Evolutionary conservation across 1,140 invertebrate species (phyloP).

Genomic region (Atta colombica): DNA sequence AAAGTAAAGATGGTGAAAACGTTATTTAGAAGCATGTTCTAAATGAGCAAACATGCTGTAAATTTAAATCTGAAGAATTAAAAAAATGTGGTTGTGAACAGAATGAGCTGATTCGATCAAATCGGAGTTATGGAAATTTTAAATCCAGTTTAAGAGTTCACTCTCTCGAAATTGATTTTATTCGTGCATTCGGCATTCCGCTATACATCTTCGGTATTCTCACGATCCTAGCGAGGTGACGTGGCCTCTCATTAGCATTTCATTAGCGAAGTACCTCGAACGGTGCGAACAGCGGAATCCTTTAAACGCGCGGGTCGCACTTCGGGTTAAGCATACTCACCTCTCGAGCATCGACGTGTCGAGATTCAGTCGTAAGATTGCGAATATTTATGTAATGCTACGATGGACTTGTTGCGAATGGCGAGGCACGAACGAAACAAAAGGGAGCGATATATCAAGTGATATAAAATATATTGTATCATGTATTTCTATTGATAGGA

Average conservation of each 20-base stretch:
- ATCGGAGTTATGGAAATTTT: constrained; percentile 17
- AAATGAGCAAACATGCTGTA: background rate
- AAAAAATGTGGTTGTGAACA: background rate
- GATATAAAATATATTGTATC: constrained; percentile 15
- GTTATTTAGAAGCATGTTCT: background rate
- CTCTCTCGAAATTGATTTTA: background rate
- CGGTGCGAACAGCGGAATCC: constrained; percentile 61
- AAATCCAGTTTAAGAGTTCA: background rate
- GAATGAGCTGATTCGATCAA: background rate
- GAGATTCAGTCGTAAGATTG: constrained; percentile 66
- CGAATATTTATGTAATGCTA: constrained; percentile 66
- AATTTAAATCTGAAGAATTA: background rate
- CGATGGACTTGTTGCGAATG: constrained; percentile 19
- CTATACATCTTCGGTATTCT: constrained; percentile 25
- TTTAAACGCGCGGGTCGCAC: constrained; percentile 48
- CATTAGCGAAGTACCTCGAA: constrained; percentile 59
- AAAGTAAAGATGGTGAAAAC: background rate
- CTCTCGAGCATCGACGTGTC: constrained; percentile 54
- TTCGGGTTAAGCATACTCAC: constrained; percentile 49
- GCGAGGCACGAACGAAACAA: background rate
- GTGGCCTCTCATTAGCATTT: constrained; percentile 68
- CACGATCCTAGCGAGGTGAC: constrained; percentile 45
- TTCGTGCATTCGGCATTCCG: background rate
- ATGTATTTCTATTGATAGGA: constrained; percentile 7
- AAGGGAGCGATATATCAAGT: constrained; percentile 43